Evolutionary conservation across 2,888 invertebrate species (phyloP), one percentile per base, ranked within the genome.

Genomic region (Exocentrus adspersus): DNA sequence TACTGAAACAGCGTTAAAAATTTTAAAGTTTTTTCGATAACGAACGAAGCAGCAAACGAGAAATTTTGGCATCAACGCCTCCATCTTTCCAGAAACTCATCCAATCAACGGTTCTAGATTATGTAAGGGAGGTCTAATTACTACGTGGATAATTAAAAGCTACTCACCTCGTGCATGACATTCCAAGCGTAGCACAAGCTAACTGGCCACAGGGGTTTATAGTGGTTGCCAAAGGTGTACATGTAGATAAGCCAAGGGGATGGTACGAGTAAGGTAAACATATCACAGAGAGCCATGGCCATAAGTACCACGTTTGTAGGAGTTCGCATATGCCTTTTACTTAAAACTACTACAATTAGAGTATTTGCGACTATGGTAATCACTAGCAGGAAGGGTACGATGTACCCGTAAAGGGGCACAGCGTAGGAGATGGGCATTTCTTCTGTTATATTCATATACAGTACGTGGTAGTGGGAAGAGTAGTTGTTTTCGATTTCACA

Each of bases 261-360:
- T 0, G 95, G 95, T 78, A 95, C 92, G 56, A 95, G 86, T 77
- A 95, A 90, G 0, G 97, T 97, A 81, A 96, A 90, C 90, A 96
- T 92, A 83, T 97, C 97, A 73, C 95, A 94, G 2, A 97, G 86
- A 0, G 97, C 97, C 95, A 97, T 97, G n/a, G 93, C 93, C 88
- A 95, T 91, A 1, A 97, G 87, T 0, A 96, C 93, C n/a, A 92
- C 88, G 83, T 96, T 96, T 3, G 96, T 96, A 0, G 96, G 95
- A 0, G 94, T 93, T 21, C 92, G 82, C 97, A 97, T 97, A 82
- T 96, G 95, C 30, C 92, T 87, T 72, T 94, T 92, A 62, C 94
- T 91, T 28, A 97, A 86, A 0, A 97, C 96, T 30, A 96, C 88
- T 10, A 96, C 95, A 69, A 97, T 94, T 6, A 97, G 85, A 0